Conservation (phyloP, 2,888 invertebrate genomes). For the Temnothorax ravouxi region DNA sequence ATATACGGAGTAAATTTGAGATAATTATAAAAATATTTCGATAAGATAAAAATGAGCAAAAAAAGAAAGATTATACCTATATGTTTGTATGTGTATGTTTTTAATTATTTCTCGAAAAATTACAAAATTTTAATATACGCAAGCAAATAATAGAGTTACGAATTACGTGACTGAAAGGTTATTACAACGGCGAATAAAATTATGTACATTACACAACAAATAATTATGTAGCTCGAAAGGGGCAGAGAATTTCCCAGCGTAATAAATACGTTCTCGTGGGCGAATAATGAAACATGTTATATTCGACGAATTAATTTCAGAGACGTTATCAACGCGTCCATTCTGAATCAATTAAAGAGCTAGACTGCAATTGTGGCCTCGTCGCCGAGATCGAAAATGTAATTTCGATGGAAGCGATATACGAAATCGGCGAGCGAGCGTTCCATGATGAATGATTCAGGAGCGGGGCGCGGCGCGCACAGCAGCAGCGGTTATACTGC, state of each 20-base stretch:
- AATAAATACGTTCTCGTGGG: not conserved
- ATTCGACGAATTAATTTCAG: slow-evolving; percentile 24
- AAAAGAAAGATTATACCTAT: not conserved
- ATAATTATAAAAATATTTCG: not conserved
- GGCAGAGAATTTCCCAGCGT: not conserved
- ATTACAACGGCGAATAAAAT: not conserved
- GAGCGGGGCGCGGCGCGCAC: not conserved
- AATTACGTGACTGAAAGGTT: not conserved
- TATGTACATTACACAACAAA: not conserved
- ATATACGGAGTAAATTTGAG: not conserved
- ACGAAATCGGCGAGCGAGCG: slow-evolving; percentile 33
- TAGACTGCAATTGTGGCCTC: not conserved
- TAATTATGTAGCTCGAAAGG: not conserved
- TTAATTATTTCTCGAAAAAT: not conserved
- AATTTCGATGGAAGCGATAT: slow-evolving; percentile 41
- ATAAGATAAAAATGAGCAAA: not conserved
- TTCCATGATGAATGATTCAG: slow-evolving; percentile 47
- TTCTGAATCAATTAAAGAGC: slow-evolving; percentile 31
- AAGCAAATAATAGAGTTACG: not conserved
- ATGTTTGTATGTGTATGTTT: not conserved
- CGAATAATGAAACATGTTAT: not conserved
- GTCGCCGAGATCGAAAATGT: slow-evolving; percentile 16
- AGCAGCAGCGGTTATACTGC: slow-evolving; percentile 1
- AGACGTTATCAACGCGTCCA: slow-evolving; percentile 1
- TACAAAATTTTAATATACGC: not conserved